These are phyloP conservation scores for Fistularia commersonii DNA, from an alignment of 2,797 vertebrate species.

Conservation along the genomic window DNA sequence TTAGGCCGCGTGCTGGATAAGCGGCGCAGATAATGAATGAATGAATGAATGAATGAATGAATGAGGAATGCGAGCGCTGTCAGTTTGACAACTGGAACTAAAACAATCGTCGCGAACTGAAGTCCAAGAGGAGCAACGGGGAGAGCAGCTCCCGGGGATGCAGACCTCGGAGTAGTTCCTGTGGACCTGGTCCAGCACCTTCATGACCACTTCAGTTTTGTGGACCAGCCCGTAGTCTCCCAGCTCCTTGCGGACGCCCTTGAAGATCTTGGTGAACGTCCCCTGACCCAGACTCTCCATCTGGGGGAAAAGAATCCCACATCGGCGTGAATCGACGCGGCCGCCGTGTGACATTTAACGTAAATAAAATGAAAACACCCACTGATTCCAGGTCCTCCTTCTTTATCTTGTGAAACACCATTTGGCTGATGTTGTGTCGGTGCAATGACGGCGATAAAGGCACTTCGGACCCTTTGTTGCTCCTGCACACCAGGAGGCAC, in stretches of 20 bases:
- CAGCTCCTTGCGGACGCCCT: conserved; percentile 89
- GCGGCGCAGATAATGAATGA: too few relatives aligned
- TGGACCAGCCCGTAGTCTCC: conserved; percentile 89
- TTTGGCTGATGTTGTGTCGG: conserved; percentile 89
- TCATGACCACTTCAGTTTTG: conserved; percentile 92
- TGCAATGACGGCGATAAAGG: conserved; percentile 82
- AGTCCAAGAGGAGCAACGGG: too few relatives aligned
- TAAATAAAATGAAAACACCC: conserved; percentile 48
- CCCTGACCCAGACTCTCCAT: conserved; percentile 93
- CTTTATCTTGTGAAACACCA: conserved; percentile 98
- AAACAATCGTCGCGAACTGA: too few relatives aligned
- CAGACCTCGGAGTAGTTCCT: conserved; percentile 90
- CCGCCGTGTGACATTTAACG: not conserved
- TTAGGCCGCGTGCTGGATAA: too few relatives aligned
- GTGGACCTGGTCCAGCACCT: conserved; percentile 90
- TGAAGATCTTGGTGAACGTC: conserved; percentile 95
- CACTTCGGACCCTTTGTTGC: conserved; percentile 83
- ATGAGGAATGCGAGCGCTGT: too few relatives aligned
- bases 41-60: too few relatives aligned
- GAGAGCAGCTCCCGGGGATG: too few relatives aligned
- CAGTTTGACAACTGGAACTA: too few relatives aligned
- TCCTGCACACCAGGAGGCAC: conserved; percentile 90
- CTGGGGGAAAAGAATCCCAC: conserved; percentile 56
- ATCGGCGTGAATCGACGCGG: too few relatives aligned
- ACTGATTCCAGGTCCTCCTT: conserved; percentile 95